Evolutionary conservation across 1,140 invertebrate genomes (phyloP).

Genomic region (Drosophila ironensis): DNA sequence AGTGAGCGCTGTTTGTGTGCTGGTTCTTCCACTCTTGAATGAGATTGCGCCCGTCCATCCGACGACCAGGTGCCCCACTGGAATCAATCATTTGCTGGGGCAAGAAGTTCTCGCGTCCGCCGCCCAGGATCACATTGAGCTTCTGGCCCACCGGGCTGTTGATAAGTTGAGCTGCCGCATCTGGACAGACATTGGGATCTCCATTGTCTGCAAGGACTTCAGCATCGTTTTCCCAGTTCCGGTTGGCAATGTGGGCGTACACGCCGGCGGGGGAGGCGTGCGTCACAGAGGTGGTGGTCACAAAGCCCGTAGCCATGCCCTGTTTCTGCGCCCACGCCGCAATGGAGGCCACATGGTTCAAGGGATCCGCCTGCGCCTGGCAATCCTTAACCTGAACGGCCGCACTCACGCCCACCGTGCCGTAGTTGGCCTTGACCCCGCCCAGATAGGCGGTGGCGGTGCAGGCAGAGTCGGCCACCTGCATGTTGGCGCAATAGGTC

Average conservation of each 20-base stretch:
- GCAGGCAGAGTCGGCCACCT: conserved; percentile 86
- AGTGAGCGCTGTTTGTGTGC: conserved; percentile 82
- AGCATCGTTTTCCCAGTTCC: conserved; percentile 90
- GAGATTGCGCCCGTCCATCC: conserved; percentile 87
- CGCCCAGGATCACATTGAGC: conserved; percentile 88
- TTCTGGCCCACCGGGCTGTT: conserved; percentile 85
- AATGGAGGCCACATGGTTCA: conserved; percentile 86
- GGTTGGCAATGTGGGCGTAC: conserved; percentile 88
- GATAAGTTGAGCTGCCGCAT: conserved; percentile 89
- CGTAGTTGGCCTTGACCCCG: conserved; percentile 92
- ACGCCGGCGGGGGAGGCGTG: conserved; percentile 89
- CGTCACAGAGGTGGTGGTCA: conserved; percentile 90
- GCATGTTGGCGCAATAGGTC: conserved; percentile 89
- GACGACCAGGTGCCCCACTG: conserved; percentile 73
- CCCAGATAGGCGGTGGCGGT: conserved; percentile 89
- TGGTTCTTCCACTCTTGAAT: conserved; percentile 87
- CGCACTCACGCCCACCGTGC: conserved; percentile 88
- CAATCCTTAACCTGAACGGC: conserved; percentile 85
- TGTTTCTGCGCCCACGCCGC: conserved; percentile 87
- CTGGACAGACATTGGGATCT: conserved; percentile 83
- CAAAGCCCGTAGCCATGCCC: conserved; percentile 86
- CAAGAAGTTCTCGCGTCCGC: conserved; percentile 88
- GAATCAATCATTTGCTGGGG: conserved; percentile 82
- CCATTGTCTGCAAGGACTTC: conserved; percentile 82
- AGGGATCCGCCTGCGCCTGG: conserved; percentile 82